Base-by-base conservation (phyloP, 2,113 vertebrate genomes). In the Nannobrachium achirus region DNA sequence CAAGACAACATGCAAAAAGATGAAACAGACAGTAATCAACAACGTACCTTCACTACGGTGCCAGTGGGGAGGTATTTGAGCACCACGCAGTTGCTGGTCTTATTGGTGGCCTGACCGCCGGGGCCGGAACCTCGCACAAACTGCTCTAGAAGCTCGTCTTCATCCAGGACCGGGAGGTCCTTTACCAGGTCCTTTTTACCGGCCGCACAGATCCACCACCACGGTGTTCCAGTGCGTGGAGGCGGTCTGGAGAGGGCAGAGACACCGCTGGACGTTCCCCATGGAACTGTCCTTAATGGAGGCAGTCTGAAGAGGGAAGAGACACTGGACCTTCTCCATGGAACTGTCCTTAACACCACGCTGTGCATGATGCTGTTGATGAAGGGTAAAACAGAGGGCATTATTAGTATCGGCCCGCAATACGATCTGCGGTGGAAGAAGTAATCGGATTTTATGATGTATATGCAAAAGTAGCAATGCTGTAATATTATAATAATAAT, bases 41-140 rank as follows among this genome's bases (percentile, higher is more conserved):
- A 1, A 4, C 25, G 25, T 33, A 98, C 98, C 96, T 99, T 99
- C 8, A 99, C 95, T 0, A 98, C 94, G 33, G 97, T 93, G 42
- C 97, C 97, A 0, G 94, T 95, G 38, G 97, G 97, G 57, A 94
- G 3, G 41, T 99, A 97, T 71, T 95, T 98, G 61, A 99, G 88
- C 16, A 99, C 95, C 59, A 98, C 97, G 48, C 98, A 99, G 89
- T 99, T 99, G 87, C 78, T 98, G 16, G 96, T 98, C 81, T 98
- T 99, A 87, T 98, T 99, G 50, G 96, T 98, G 2, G 98, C 97
- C 63, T 99, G 98, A 76, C 98, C 97, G 49, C 98, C 98, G 0
- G 97, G 98, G 1, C 98, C 98, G 0, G 94, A 93, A 1, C 98
- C 97, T 79, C 95, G 92, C 8, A 99, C 96, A 67, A 98, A 98